Evolutionary conservation across 1,140 invertebrate species (phyloP).

Genomic region (Cyrtorhinus lividipennis): DNA sequence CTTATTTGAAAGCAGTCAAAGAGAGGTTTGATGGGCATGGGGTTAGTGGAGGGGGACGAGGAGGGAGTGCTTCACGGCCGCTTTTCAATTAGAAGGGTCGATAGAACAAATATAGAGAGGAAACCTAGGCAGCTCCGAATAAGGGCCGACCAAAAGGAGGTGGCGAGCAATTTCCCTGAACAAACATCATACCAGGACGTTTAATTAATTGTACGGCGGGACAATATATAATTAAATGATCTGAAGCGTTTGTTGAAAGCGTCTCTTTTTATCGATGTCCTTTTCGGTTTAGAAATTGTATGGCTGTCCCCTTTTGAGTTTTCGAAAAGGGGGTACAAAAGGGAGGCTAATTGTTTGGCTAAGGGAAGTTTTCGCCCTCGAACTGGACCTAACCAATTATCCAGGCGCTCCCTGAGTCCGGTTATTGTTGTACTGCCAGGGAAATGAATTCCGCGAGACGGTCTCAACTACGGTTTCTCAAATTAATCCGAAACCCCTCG

Average conservation of each 20-base stretch:
- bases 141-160: conserved; percentile 12
- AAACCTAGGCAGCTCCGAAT: conserved; percentile 14
- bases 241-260: conserved; percentile 11
- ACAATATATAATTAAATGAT: conserved; percentile 17
- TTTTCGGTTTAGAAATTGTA: background rate
- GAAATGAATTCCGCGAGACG: background rate
- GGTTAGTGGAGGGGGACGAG: background rate
- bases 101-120: conserved; percentile 14
- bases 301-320: background rate
- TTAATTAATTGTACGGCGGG: conserved; percentile 11
- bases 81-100: conserved; percentile 15
- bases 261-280: conserved; percentile 12
- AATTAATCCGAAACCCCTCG: background rate
- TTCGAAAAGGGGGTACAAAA: conserved; percentile 1
- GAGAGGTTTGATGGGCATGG: background rate
- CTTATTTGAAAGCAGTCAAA: background rate
- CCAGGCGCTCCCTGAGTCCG: background rate
- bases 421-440: background rate
- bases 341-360: conserved; percentile 13
- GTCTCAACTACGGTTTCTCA: background rate
- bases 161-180: conserved; percentile 14
- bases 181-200: conserved; percentile 10
- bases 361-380: conserved; percentile 9
- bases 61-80: conserved; percentile 1
- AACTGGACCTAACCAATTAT: conserved; percentile 10